Base-by-base conservation (phyloP, 2,113 vertebrate genomes). In the Meriones unguiculatus region DNA sequence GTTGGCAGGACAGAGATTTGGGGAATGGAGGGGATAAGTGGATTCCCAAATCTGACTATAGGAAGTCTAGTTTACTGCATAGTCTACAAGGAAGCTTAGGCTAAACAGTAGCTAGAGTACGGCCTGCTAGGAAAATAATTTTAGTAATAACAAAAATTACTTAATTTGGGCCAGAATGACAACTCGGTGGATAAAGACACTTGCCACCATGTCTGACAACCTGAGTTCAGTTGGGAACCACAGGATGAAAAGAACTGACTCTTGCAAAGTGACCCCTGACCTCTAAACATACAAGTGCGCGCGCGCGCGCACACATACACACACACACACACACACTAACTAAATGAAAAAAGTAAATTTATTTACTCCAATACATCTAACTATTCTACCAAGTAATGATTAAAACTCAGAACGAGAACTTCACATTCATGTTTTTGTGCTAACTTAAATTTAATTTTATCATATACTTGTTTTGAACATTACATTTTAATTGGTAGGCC, bases 401-500 rank as follows among this genome's bases (percentile, higher is more conserved):
- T 93, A 72, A 81, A 89, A 64, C 46, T 62, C 72, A 81, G 64
- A 85, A 65, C 73, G 28, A 90, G 32, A 96, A 69, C 38, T 64
- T 87, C 67, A 78, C n/a, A 81, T 89, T 94, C 38, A 25, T 52
- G 76, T 87, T 92, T 88, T 87, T 41, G 25, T 84, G 81, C 67
- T 96, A 92, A 92, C 57, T 62, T 62, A 95, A 96, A 92, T 77
- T 54, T 91, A 77, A 32, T 54, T 11, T 84, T 24, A 64, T 80
- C 90, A 94, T 95, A 95, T 72, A 70, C 20, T 70, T 93, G 88
- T 28, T 95, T 87, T 70, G 17, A 59, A 90, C 50, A 80, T 8
- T 78, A 84, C 82, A 77, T 95, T 90, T 96, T 97, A 77, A 96
- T 0, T 62, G 35, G 72, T 70, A 93, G 86, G 89, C 35, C 52